A percentile compares a stretch with the other conserved stretches of the same genome.
Conservation (phyloP, 1,140 invertebrate species). For the Charaxes varanes region DNA sequence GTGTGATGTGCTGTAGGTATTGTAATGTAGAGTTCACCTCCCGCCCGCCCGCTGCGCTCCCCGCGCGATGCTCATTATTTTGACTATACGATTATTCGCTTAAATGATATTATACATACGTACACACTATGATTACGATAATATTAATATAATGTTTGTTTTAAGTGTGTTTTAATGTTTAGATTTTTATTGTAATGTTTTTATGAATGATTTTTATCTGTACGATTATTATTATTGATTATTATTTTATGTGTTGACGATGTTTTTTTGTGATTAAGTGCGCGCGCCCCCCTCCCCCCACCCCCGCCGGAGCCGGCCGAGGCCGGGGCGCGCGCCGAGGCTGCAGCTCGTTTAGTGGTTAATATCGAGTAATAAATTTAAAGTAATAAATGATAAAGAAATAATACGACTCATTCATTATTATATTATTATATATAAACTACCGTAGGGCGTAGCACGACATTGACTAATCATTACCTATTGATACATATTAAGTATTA, state of each 20-base stretch:
- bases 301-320: slow-evolving; percentile 22
- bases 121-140: slow-evolving; percentile 72
- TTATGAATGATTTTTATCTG: slow-evolving; percentile 74
- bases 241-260: slow-evolving; percentile 73
- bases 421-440: slow-evolving; percentile 59
- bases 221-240: slow-evolving; percentile 74
- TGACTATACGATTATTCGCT: slow-evolving; percentile 72
- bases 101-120: slow-evolving; percentile 70
- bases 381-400: slow-evolving; percentile 67
- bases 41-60: slow-evolving; percentile 22
- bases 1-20: slow-evolving; percentile 9
- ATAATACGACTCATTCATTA: slow-evolving; percentile 72
- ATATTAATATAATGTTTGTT: slow-evolving; percentile 75
- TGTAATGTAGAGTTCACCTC: slow-evolving; percentile 25
- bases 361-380: slow-evolving; percentile 68
- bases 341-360: slow-evolving; percentile 67
- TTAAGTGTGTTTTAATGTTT: slow-evolving; percentile 74
- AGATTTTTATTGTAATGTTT: slow-evolving; percentile 75
- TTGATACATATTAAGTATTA: slow-evolving; percentile 74
- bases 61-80: slow-evolving; percentile 66
- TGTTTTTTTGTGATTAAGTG: slow-evolving; percentile 71
- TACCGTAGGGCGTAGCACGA: slow-evolving; percentile 70
- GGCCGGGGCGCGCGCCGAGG: slow-evolving; percentile 47
- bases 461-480: slow-evolving; percentile 72
- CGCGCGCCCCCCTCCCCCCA: slow-evolving; percentile 34